Evolutionary conservation across 1,140 invertebrate genomes (phyloP), one percentile per base, ranked within the genome.

Genomic region (Drosophila cardini): DNA sequence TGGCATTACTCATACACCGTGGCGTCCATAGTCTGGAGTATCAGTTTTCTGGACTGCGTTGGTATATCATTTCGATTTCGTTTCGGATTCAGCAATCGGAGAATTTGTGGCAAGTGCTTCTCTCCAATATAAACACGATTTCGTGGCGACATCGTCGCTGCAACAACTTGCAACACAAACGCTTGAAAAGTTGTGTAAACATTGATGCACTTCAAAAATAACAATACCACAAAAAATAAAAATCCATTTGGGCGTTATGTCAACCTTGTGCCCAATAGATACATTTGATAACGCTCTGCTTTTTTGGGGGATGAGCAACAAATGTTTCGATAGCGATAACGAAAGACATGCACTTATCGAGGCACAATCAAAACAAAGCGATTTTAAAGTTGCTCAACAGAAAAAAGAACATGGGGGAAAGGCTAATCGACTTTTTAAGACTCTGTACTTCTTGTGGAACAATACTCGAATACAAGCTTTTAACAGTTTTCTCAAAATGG

Each of bases 261-360:
- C 82, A 86, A 86, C 82, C 82, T 86, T 86, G 82, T 55, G 68
- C 82, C 68, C 83, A 79, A 76, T 86, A 79, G 83, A 82, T 78
- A 79, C 10, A 64, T 50, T 26, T 18, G 10, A 71, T 52, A 58
- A 8, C 11, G 38, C 38, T 67, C 48, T 62, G 11, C 21, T 26
- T 26, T 3, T 64, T 72, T 7, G 15, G 38, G 73, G 82, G 78
- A 86, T 86, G 83, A 78, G 74, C 74, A 75, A 65, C 74, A 77
- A 71, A 70, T 67, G 32, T 34, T 69, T 82, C 71, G 82, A 86
- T 85, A 82, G 78, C 71, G 82, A 86, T 85, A 82, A 82, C 72
- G 75, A 70, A 42, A 30, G 76, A 85, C 72, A 76, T 50, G 67
- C 74, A 81, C 74, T 81, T 86, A 86, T 85, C 82, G 64, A n/a